Evolutionary conservation across 2,888 invertebrate genomes (phyloP).

Genomic region (Lasioglossum marginatum): DNA sequence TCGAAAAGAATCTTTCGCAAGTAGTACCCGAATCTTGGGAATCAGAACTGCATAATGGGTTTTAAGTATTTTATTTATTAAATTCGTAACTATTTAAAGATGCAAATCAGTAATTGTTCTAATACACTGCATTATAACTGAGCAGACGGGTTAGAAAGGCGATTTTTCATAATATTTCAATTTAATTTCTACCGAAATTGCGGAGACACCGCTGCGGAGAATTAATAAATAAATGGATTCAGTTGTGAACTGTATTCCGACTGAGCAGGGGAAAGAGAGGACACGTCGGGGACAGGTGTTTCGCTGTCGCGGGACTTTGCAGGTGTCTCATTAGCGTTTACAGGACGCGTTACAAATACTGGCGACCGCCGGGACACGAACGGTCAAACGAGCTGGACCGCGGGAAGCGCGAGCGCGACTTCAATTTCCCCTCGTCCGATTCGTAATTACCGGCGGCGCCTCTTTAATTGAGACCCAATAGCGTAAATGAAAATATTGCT

Average conservation of each 20-base stretch:
- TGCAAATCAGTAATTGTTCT: no score
- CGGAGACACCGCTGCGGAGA: no score
- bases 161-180: no score
- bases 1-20: no score
- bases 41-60: no score
- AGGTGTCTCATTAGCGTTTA: slow-evolving; percentile 34
- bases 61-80: no score
- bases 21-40: no score
- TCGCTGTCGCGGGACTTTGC: slow-evolving; percentile 13
- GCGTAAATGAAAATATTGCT: slow-evolving; percentile 51
- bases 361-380: not conserved
- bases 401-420: not conserved
- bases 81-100: no score
- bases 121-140: no score
- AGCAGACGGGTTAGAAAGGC: no score
- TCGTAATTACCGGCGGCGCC: slow-evolving; percentile 45
- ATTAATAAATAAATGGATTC: no score
- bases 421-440: slow-evolving; percentile 28
- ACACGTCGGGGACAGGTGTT: not conserved
- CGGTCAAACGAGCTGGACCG: not conserved
- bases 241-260: not conserved
- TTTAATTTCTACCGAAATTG: no score
- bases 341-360: slow-evolving; percentile 30
- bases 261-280: not conserved
- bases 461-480: slow-evolving; percentile 51